Percentiles rank a stretch among this genome's conserved stretches.
phyloP scores from a whole-genome alignment of 2,797 vertebrate genomes.

The Moxostoma hubbsi region DNA sequence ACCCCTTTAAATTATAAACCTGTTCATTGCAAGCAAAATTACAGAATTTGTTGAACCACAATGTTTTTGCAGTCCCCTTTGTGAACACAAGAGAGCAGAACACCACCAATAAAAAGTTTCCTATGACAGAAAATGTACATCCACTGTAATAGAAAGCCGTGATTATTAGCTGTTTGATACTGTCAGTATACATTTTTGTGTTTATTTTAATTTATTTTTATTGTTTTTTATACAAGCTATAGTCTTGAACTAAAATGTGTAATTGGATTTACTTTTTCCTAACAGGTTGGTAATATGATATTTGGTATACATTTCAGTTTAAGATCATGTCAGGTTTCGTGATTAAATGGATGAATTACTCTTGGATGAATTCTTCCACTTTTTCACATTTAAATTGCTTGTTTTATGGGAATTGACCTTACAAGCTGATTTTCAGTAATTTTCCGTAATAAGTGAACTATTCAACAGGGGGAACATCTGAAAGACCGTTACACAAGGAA shows the following conservation, averaged over 20 bases:
- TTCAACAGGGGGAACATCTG: no score
- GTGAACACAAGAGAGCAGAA: conserved; percentile 67
- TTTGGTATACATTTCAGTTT: background rate
- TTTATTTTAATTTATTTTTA: no score
- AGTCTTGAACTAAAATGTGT: no score
- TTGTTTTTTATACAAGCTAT: no score
- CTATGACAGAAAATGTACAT: no score
- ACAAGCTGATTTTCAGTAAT: background rate
- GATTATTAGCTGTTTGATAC: background rate
- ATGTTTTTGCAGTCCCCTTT: background rate
- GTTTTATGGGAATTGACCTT: background rate
- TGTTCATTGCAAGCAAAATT: background rate
- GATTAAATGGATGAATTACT: no score
- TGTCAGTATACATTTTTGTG: no score
- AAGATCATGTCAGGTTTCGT: background rate
- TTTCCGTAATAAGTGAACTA: background rate
- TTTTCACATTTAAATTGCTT: background rate
- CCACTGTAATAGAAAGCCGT: no score
- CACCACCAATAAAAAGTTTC: conserved; percentile 39
- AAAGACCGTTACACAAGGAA: background rate
- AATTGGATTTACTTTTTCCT: no score
- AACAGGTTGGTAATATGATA: background rate
- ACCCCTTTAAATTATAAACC: background rate
- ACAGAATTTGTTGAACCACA: background rate
- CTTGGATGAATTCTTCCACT: no score